Evolutionary conservation across 2,113 vertebrate genomes (phyloP).

Genomic region (Prolemur simus): DNA sequence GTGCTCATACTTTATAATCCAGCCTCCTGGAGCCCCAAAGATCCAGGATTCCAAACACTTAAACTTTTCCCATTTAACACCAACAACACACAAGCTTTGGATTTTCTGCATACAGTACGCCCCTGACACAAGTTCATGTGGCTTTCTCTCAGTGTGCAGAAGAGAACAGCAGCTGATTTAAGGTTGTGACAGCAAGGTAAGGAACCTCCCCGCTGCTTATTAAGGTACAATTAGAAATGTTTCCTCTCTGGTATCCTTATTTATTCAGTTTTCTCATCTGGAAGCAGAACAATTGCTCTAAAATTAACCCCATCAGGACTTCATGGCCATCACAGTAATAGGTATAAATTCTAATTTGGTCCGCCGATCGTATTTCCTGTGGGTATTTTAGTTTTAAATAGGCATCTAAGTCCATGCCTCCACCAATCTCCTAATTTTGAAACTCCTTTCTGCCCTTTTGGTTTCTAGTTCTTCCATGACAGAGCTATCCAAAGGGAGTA

Average conservation of each 20-base stretch:
- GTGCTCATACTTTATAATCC: background rate
- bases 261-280: constrained; percentile 63
- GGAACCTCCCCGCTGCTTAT: background rate
- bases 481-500: constrained; percentile 86
- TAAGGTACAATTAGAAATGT: background rate
- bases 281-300: constrained; percentile 64
- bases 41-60: background rate
- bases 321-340: constrained; percentile 74
- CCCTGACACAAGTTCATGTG: background rate
- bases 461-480: constrained; percentile 86
- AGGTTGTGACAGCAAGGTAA: background rate
- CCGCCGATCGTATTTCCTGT: constrained; percentile 78
- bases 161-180: background rate
- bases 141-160: background rate
- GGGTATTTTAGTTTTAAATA: constrained; percentile 81
- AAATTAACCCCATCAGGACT: constrained; percentile 74
- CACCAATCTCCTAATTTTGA: constrained; percentile 84
- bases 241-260: background rate
- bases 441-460: constrained; percentile 85
- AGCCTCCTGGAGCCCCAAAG: background rate
- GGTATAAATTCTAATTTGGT: constrained; percentile 72
- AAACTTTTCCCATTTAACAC: background rate
- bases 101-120: background rate
- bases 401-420: constrained; percentile 71
- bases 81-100: background rate